Evolutionary conservation across 2,113 vertebrate genomes (phyloP), one percentile per base, ranked within the genome.

Genomic region (Xenopus laevis): DNA sequence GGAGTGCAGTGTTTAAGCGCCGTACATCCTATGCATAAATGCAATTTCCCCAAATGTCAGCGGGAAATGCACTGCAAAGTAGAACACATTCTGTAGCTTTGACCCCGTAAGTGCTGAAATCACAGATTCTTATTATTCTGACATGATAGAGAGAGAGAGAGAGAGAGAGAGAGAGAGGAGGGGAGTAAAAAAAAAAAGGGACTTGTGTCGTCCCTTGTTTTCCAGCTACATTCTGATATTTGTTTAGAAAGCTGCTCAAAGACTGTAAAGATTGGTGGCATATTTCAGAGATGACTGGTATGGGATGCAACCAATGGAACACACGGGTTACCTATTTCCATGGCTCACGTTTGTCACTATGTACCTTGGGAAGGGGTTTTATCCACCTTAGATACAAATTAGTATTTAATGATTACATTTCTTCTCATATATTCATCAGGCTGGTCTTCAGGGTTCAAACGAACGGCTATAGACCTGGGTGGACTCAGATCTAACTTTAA

Each of bases 61-160:
- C 78, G 79, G 84, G 81, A 84, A 86, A 87, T 69, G 87, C 88
- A 79, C 89, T 89, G 86, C 85, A 87, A 90, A 76, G 66, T 76
- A 89, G 89, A 92, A 90, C 87, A 87, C 91, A 88, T 84, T 81
- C 79, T 89, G 88, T 80, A 85, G 88, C 88, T 91, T 87, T 91
- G 91, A 93, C 91, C 90, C 83, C 83, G 85, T 89, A 90, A 91
- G 88, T 90, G 88, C 88, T 87, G 85, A 89, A 89, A 90, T 90
- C 89, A 91, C 87, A 87, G 85, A 89, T 87, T 76, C 89, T 92
- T 89, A 91, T 93, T 91, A 92, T 91, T 90, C 85, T 91, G 90
- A 91, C 89, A 91, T 87, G 88, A 89, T 88, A 89, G 86, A 84
- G 88, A 69, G 58, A 12, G 40, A 46, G 33, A n/a, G n/a, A n/a